Percentiles rank a stretch among this genome's conserved stretches.
phyloP scores from a whole-genome alignment of 2,797 vertebrate species.

The Enteromius paludinosus region DNA sequence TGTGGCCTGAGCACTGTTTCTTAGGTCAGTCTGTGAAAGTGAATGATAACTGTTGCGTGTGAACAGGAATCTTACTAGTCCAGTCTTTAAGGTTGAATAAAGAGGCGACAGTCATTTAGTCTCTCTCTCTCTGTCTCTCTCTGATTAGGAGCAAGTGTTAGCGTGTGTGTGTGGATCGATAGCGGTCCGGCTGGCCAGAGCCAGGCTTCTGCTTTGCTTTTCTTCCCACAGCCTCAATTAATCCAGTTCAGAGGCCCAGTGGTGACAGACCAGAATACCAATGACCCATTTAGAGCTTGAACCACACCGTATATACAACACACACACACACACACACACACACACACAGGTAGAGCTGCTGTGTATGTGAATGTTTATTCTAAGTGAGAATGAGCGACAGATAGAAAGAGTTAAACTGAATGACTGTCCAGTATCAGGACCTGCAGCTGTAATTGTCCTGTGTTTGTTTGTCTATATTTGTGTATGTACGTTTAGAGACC shows the following conservation, averaged over 20 bases:
- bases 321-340: not conserved
- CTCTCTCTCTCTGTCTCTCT: conserved; percentile 10
- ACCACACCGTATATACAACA: not conserved
- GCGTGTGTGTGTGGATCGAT: conserved; percentile 68
- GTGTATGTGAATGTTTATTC: conserved; percentile 21
- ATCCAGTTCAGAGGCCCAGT: conserved; percentile 75
- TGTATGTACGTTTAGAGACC: conserved; percentile 15
- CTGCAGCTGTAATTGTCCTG: not conserved
- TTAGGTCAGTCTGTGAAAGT: not conserved
- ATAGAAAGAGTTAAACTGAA: conserved; percentile 12
- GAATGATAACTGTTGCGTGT: conserved; percentile 19
- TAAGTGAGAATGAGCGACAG: conserved; percentile 1
- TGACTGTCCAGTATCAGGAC: conserved; percentile 9
- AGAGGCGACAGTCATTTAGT: conserved; percentile 31
- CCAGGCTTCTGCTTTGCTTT: conserved; percentile 79
- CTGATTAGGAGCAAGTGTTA: conserved; percentile 18
- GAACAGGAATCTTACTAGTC: conserved; percentile 19
- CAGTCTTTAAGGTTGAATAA: conserved; percentile 26
- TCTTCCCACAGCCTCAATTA: conserved; percentile 79
- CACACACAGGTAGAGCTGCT: not conserved
- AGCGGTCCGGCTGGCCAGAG: conserved; percentile 73
- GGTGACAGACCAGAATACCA: conserved; percentile 72
- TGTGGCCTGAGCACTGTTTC: not conserved
- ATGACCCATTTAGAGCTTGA: conserved; percentile 72
- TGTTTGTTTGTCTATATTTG: conserved; percentile 30